Percentiles rank a stretch among this genome's conserved stretches.
phyloP scores from a whole-genome alignment of 2,113 vertebrate genomes.

The Odocoileus virginianus region DNA sequence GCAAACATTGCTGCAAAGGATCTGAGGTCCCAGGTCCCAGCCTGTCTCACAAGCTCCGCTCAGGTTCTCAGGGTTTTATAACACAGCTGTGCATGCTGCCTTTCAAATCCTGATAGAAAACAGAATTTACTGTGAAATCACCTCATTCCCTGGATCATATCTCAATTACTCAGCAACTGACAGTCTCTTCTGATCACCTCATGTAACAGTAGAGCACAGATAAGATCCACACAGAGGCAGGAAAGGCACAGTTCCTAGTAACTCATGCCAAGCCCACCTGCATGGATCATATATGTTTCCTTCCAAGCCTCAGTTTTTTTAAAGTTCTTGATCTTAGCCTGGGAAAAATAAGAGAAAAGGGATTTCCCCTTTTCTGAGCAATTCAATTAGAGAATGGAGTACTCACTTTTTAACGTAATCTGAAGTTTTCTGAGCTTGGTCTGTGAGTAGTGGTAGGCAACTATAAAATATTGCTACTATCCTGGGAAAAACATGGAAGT shows the following conservation, averaged over 20 bases:
- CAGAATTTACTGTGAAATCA: neutral
- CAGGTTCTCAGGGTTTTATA: neutral
- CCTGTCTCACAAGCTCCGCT: neutral
- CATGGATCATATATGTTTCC: neutral
- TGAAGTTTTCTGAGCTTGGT: neutral
- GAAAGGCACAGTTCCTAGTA: neutral
- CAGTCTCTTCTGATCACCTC: neutral
- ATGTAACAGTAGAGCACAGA: neutral
- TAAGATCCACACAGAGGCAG: neutral
- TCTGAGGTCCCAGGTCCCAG: neutral
- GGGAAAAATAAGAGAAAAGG: neutral
- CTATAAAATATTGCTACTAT: neutral
- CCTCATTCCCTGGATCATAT: too few species aligned
- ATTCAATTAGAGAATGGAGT: neutral
- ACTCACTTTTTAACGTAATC: neutral
- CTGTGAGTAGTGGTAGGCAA: neutral
- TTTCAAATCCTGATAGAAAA: neutral
- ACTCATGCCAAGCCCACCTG: neutral
- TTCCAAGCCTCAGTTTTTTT: neutral
- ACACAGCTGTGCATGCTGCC: fast-evolving
- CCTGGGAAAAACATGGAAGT: neutral
- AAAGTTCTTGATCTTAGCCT: neutral
- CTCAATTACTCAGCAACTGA: neutral
- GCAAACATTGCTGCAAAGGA: neutral
- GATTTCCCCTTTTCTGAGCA: neutral